A percentile compares a stretch with the other conserved stretches of the same genome.
These are phyloP conservation scores for Coelopa pilipes DNA, from an alignment of 2,888 invertebrate genomes.

Conservation along the genomic window DNA sequence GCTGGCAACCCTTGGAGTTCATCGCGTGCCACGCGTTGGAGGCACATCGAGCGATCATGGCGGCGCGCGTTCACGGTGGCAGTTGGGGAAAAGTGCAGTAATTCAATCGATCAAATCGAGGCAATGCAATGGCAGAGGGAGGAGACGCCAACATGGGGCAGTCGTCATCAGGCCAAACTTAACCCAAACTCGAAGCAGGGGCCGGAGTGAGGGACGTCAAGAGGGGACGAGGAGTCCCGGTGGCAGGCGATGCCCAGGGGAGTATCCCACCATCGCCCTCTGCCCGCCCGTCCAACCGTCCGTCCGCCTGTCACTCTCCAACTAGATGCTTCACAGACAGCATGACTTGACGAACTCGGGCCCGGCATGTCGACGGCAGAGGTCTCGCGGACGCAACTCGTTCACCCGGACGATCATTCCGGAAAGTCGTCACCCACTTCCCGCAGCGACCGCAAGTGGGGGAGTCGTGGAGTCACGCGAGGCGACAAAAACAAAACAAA, in stretches of 20 bases:
- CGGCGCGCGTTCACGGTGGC: not conserved
- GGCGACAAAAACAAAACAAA: not conserved
- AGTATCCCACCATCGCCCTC: too few relatives aligned
- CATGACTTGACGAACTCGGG: too few relatives aligned
- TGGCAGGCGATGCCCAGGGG: too few relatives aligned
- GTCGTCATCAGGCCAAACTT: not conserved
- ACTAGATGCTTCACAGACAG: too few relatives aligned
- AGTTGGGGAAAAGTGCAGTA: not conserved
- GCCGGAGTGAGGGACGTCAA: not conserved
- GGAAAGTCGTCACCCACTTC: not conserved
- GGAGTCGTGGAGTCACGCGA: slow-evolving; percentile 10
- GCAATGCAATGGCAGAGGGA: not conserved
- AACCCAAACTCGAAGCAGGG: not conserved
- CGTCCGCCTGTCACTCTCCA: too few relatives aligned
- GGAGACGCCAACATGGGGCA: not conserved
- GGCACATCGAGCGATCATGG: not conserved
- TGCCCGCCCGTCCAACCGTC: too few relatives aligned
- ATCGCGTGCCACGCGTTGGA: not conserved
- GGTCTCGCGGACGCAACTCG: slow-evolving; percentile 10
- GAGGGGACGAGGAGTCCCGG: too few relatives aligned
- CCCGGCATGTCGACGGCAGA: not conserved
- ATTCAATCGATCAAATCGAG: not conserved
- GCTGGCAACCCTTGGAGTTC: not conserved
- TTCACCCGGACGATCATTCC: not conserved
- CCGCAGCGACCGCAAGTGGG: not conserved